These are phyloP conservation scores for Rhinichthys osculus DNA, from an alignment of 2,797 vertebrate species.

Conservation along the genomic window DNA sequence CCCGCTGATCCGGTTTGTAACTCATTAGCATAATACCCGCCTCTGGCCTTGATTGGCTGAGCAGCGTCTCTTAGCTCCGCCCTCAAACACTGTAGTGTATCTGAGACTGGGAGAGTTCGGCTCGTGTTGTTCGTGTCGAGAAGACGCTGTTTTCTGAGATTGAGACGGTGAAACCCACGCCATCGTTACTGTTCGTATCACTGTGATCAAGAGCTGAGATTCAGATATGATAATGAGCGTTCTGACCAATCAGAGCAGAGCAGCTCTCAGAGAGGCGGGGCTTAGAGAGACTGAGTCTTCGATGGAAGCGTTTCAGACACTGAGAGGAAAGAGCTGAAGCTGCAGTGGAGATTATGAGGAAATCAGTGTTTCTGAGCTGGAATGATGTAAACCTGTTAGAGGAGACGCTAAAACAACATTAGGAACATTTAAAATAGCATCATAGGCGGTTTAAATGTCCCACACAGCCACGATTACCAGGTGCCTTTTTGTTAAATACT, in stretches of 20 bases:
- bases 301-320: not conserved
- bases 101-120: not conserved
- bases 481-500: slow-evolving; percentile 25
- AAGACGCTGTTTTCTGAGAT: not conserved
- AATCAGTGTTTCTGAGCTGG: not conserved
- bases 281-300: not conserved
- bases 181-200: not conserved
- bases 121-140: not conserved
- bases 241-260: not conserved
- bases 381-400: not conserved
- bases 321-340: not conserved
- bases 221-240: not conserved
- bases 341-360: not conserved
- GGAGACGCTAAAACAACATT: not conserved
- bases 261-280: no score
- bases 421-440: not conserved
- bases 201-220: not conserved
- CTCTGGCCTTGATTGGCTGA: not conserved
- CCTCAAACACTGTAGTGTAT: not conserved
- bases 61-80: not conserved
- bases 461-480: not conserved
- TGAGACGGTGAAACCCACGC: not conserved
- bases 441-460: not conserved
- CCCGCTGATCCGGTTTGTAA: not conserved
- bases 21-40: not conserved